A percentile compares a stretch with the other conserved stretches of the same genome.
These are phyloP conservation scores for Drosophila emarginata DNA, from an alignment of 2,888 invertebrate species.

Conservation along the genomic window DNA sequence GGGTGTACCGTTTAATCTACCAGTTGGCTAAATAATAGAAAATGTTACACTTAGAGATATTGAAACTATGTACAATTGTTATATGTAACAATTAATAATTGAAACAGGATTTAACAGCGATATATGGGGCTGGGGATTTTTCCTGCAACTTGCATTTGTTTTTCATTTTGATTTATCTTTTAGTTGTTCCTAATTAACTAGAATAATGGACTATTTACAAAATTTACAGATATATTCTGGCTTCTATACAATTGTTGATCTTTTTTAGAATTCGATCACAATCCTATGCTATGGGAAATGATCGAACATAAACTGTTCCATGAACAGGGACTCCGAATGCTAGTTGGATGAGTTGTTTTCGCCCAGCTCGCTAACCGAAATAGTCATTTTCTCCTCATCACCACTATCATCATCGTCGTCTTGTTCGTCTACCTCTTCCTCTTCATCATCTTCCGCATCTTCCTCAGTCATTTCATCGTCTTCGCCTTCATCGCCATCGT, in stretches of 20 bases:
- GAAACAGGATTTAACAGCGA: background rate
- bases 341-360: conserved; percentile 81
- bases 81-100: conserved; percentile 3
- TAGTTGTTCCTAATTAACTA: background rate
- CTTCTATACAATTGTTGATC: conserved; percentile 7
- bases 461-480: conserved; percentile 68
- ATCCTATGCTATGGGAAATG: conserved; percentile 76
- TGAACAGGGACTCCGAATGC: conserved; percentile 82
- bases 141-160: background rate
- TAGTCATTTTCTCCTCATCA: conserved; percentile 81
- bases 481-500: conserved; percentile 70
- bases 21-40: background rate
- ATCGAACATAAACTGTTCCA: conserved; percentile 82
- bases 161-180: background rate
- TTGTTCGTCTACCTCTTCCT: conserved; percentile 66
- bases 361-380: conserved; percentile 77
- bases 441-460: conserved; percentile 74
- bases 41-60: background rate
- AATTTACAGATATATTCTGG: background rate
- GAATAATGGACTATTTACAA: background rate
- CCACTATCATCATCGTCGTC: conserved; percentile 74
- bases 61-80: conserved; percentile 35
- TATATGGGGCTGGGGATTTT: background rate
- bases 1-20: no score
- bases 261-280: conserved; percentile 16